Base-by-base conservation (phyloP, 2,113 vertebrate species). In the Tetrao urogallus region DNA sequence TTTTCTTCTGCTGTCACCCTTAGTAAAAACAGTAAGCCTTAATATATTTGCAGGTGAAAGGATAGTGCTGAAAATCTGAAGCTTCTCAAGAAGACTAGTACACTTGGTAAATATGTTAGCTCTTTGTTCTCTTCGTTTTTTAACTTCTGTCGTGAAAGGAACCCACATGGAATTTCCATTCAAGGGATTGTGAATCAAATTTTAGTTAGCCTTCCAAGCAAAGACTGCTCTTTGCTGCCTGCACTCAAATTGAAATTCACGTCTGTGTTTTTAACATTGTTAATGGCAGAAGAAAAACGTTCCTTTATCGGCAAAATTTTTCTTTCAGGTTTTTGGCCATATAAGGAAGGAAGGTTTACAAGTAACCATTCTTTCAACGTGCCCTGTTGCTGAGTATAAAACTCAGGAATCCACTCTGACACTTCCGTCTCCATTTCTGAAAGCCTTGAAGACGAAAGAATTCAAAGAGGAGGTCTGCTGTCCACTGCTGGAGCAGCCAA, bases 401-500 rank as follows among this genome's bases (percentile, higher is more conserved):
- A 98, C 98, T 15, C 94, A 98, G 38, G 98, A 99, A 83, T 98
- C 98, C 67, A 94, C 98, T 38, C 92, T 97, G 75, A 97, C 93
- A 2, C 98, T 98, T 72, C 93, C 97, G 2, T 95, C 97, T 56
- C 99, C 99, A 3, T 99, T 99, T 97, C 97, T 99, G 92, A 98
- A 97, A 93, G 98, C 98, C 27, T 97, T 99, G 28, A 99, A 98
- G 94, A 99, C 98, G 34, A 95, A 90, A 61, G 89, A 86, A 14
- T 98, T 98, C 96, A 95, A 89, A 47, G 97, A 97, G 15, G 65
- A 50, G 14, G 48, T 96, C 1, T 97, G 94, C 70, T 99, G 99
- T 89, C 94, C 97, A 0, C 93, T 98, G 40, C 97, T 99, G 81
- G 99, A 99, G 64, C 99, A 98, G 21, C 99, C 99, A 5, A 99